phyloP scores from a whole-genome alignment of 1,140 invertebrate genomes.

The Drosophila lini region DNA sequence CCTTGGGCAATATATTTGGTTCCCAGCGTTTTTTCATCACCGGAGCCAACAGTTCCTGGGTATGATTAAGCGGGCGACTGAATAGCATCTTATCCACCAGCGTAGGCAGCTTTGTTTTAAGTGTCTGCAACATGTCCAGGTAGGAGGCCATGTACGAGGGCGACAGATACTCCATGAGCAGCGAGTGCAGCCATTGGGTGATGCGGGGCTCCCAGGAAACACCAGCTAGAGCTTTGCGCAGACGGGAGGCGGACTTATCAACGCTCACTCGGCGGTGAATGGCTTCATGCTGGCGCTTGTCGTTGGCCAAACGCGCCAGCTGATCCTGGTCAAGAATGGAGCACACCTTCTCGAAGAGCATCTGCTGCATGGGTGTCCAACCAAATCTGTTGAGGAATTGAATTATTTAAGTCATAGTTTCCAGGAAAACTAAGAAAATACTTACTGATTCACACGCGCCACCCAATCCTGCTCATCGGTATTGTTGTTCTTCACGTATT shows the following conservation, averaged over 20 bases:
- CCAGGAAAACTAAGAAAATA: background rate
- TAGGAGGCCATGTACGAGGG: constrained; percentile 90
- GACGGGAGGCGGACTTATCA: constrained; percentile 89
- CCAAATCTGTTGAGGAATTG: constrained; percentile 85
- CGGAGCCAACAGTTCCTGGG: constrained; percentile 85
- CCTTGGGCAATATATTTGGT: constrained; percentile 85
- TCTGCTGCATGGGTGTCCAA: constrained; percentile 88
- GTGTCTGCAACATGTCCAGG: constrained; percentile 91
- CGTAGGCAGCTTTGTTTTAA: constrained; percentile 91
- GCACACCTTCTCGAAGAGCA: constrained; percentile 88
- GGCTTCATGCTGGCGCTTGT: constrained; percentile 87
- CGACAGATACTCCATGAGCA: constrained; percentile 90
- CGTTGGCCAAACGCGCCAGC: constrained; percentile 88
- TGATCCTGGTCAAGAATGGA: constrained; percentile 90
- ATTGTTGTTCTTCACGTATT: constrained; percentile 87
- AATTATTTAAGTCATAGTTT: background rate
- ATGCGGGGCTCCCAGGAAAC: constrained; percentile 89
- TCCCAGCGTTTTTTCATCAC: constrained; percentile 92
- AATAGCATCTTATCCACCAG: constrained; percentile 91
- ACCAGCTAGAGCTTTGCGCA: constrained; percentile 88
- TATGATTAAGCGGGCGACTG: constrained; percentile 86
- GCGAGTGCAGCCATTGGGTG: constrained; percentile 91
- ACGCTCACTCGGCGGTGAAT: constrained; percentile 88
- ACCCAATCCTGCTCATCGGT: constrained; percentile 89
- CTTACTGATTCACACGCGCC: constrained; percentile 87